Percentiles rank a stretch among this genome's conserved stretches.
Evolutionary conservation across 2,113 vertebrate genomes (phyloP).

Genomic region (Seriola aureovittata): DNA sequence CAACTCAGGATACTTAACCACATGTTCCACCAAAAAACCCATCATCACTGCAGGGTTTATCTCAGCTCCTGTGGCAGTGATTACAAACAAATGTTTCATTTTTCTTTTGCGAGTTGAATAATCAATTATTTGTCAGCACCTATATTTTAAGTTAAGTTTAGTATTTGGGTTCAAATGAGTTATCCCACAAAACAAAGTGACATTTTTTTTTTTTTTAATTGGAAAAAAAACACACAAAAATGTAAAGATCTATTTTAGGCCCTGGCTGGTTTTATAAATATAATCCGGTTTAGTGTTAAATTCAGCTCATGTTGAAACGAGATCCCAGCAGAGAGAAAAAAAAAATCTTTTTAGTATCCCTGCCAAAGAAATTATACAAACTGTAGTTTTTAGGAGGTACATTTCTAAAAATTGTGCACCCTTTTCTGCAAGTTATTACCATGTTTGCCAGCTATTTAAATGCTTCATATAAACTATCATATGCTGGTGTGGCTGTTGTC

Average conservation of each 20-base stretch:
- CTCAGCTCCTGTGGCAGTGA: conserved; percentile 3
- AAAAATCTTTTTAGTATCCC: background rate
- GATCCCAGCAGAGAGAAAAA: background rate
- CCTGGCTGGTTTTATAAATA: background rate
- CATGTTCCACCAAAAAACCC: conserved; percentile 12
- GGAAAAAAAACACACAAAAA: conserved; percentile 1
- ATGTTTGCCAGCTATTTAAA: conserved; percentile 25
- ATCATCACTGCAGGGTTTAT: conserved; percentile 25
- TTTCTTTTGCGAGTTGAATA: background rate
- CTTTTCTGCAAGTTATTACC: conserved; percentile 32
- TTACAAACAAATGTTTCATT: conserved; percentile 24
- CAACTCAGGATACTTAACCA: conserved; percentile 22
- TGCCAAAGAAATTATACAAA: conserved; percentile 24
- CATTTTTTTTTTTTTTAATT: background rate
- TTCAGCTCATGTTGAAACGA: conserved; percentile 1
- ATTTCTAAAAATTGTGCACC: conserved; percentile 11
- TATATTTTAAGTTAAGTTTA: background rate
- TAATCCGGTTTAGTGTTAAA: background rate
- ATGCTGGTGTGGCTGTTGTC: conserved; percentile 13
- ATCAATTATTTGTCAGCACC: background rate
- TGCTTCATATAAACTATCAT: conserved; percentile 17
- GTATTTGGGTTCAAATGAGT: conserved; percentile 4
- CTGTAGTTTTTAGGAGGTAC: conserved; percentile 21
- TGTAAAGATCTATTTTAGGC: background rate
- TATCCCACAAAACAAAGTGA: background rate